Percentiles rank a stretch among this genome's conserved stretches.
Evolutionary conservation across 2,113 vertebrate species (phyloP).

Genomic region (Agapornis roseicollis): DNA sequence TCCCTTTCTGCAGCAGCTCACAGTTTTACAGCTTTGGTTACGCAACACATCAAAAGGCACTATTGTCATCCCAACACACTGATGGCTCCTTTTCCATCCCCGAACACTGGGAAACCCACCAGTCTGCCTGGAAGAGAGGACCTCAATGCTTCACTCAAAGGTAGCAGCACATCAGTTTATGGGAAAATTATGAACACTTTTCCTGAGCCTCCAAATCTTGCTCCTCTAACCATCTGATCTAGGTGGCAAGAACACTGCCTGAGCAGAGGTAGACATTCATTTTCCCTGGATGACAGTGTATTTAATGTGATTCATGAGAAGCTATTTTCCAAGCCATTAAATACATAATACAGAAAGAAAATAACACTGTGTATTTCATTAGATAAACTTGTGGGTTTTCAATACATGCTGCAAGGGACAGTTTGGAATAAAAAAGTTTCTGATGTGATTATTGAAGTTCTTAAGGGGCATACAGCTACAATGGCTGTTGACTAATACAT

Average conservation of each 20-base stretch:
- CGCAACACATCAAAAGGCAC: not conserved
- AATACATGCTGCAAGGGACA: not conserved
- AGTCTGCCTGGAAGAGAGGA: not conserved
- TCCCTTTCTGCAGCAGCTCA: not conserved
- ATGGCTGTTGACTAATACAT: not conserved
- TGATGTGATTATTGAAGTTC: not conserved
- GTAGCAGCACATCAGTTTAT: rapidly evolving
- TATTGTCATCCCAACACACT: rapidly evolving
- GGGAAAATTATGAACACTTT: not conserved
- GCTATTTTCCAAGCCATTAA: conserved; percentile 16
- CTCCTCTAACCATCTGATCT: not conserved
- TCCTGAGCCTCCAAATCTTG: not conserved
- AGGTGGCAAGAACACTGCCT: not conserved
- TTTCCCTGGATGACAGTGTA: not conserved
- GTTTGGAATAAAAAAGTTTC: not conserved
- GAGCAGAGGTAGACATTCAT: not conserved
- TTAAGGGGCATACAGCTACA: not conserved
- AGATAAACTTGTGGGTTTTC: not conserved
- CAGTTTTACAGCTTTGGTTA: not conserved
- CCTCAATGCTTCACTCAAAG: not conserved
- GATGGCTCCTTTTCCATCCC: not conserved
- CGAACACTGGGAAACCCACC: not conserved
- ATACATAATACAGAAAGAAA: not conserved
- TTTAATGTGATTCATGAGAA: not conserved
- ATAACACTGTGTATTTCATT: not conserved